Evolutionary conservation across 2,797 vertebrate species (phyloP).

Genomic region (Enteromius argenteus): DNA sequence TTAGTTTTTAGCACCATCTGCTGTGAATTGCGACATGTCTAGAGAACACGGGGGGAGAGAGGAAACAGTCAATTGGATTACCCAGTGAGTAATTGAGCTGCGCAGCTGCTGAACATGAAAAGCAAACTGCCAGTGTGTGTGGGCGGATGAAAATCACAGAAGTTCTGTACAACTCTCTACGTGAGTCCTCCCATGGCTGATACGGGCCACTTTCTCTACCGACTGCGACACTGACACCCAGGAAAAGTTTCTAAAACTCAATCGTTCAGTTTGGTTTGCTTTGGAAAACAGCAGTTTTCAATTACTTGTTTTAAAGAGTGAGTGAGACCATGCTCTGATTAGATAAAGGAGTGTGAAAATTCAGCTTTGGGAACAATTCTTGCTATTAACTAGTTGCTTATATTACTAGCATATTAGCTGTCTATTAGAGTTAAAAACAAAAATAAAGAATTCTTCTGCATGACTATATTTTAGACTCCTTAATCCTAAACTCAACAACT

Average conservation of each 20-base stretch:
- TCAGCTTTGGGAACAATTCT: neutral
- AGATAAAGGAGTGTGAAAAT: neutral
- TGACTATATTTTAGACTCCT: neutral
- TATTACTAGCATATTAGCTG: neutral
- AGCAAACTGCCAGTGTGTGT: conserved; percentile 48
- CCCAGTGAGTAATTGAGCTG: conserved; percentile 58
- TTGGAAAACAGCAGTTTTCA: neutral
- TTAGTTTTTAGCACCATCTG: conserved; percentile 65
- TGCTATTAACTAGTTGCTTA: neutral
- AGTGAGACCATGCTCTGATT: neutral
- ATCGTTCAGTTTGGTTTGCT: neutral
- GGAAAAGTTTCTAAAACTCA: conserved; percentile 14
- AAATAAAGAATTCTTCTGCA: no score
- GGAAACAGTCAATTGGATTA: conserved; percentile 56
- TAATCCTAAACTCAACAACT: neutral
- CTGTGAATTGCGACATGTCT: conserved; percentile 53
- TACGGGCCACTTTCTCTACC: neutral
- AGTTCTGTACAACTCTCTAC: conserved; percentile 21
- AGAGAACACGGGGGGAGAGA: conserved; percentile 46
- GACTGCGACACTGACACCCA: neutral
- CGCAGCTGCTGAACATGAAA: conserved; percentile 62
- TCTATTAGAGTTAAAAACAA: neutral
- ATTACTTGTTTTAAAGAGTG: neutral
- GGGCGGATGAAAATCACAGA: conserved; percentile 29
- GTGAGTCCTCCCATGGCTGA: neutral